Evolutionary conservation across 2,888 invertebrate genomes (phyloP).

Genomic region (Adelphocoris suturalis): DNA sequence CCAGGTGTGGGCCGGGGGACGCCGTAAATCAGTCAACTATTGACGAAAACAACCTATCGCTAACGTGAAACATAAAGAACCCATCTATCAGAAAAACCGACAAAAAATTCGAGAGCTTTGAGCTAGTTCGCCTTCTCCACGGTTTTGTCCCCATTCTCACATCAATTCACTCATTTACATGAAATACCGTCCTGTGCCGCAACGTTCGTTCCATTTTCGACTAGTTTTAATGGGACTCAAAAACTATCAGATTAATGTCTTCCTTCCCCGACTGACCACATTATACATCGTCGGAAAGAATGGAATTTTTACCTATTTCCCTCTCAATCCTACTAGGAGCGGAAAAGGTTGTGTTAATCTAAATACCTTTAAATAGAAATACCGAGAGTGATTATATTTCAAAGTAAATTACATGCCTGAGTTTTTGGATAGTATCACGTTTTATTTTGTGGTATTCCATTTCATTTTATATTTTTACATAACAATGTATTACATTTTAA

Average conservation of each 20-base stretch:
- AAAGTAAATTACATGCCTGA: too few species aligned
- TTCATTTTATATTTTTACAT: too few species aligned
- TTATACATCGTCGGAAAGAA: not conserved
- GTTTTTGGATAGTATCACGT: too few species aligned
- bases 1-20: not conserved
- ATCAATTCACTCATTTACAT: constrained; percentile 47
- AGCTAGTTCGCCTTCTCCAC: constrained; percentile 14
- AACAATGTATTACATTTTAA: too few species aligned
- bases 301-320: not conserved
- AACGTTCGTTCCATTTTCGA: constrained; percentile 27
- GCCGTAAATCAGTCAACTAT: constrained; percentile 21
- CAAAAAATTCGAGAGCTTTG: constrained; percentile 15
- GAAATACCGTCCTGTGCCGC: not conserved
- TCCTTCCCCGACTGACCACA: constrained; percentile 22
- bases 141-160: constrained; percentile 41
- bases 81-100: constrained; percentile 42
- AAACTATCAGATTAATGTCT: constrained; percentile 48
- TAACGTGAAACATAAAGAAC: constrained; percentile 36
- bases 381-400: too few species aligned
- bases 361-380: too few species aligned
- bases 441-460: too few species aligned
- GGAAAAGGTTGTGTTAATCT: too few species aligned
- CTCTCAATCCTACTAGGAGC: not conserved
- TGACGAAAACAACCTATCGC: constrained; percentile 51
- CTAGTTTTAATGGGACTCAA: constrained; percentile 27